Evolutionary conservation across 1,140 invertebrate genomes (phyloP).

Genomic region (Arion vulgaris): DNA sequence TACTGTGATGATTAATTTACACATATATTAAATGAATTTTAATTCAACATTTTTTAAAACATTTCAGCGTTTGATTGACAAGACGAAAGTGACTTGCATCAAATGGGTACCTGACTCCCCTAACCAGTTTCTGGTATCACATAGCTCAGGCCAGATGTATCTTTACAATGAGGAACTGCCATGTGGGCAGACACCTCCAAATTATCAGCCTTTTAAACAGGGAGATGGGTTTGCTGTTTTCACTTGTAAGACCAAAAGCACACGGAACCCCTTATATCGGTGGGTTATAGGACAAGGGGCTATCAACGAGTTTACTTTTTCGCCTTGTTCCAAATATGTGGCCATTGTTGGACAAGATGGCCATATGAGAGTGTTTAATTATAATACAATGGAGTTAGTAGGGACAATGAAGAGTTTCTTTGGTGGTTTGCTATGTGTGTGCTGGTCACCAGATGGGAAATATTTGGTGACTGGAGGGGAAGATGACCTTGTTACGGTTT

Average conservation of each 20-base stretch:
- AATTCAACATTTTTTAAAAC: neutral
- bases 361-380: slow-evolving; percentile 96
- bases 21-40: too few relatives aligned
- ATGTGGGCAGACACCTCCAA: slow-evolving; percentile 85
- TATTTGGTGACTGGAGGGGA: slow-evolving; percentile 98
- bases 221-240: slow-evolving; percentile 94
- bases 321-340: slow-evolving; percentile 91
- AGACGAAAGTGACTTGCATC: slow-evolving; percentile 98
- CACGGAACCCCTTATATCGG: slow-evolving; percentile 91
- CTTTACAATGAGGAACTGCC: slow-evolving; percentile 96
- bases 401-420: slow-evolving; percentile 91
- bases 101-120: slow-evolving; percentile 95
- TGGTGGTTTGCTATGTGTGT: slow-evolving; percentile 93
- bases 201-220: slow-evolving; percentile 95
- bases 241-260: slow-evolving; percentile 96
- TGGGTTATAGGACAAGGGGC: slow-evolving; percentile 81
- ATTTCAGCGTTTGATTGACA: slow-evolving; percentile 93
- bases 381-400: slow-evolving; percentile 96
- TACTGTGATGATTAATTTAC: too few relatives aligned
- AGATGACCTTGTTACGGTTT: slow-evolving; percentile 98
- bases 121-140: slow-evolving; percentile 93
- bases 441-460: slow-evolving; percentile 97
- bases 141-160: slow-evolving; percentile 96
- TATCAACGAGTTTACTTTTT: slow-evolving; percentile 98
- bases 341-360: slow-evolving; percentile 91